phyloP scores from a whole-genome alignment of 2,113 vertebrate species.

The Ellobius talpinus region DNA sequence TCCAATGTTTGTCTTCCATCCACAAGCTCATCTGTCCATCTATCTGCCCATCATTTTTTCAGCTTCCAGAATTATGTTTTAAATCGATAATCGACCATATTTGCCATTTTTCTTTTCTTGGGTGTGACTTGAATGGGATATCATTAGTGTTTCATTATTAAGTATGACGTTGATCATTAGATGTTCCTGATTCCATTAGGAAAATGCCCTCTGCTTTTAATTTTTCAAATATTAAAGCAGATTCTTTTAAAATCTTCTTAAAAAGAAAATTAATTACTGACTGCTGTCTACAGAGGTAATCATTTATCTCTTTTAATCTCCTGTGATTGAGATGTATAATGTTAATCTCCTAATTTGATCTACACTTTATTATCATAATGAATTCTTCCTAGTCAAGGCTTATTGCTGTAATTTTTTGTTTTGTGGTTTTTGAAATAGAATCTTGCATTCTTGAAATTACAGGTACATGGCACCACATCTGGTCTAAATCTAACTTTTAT shows the following conservation, averaged over 20 bases:
- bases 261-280: background rate
- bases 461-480: background rate
- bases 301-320: background rate
- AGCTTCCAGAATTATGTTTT: slow-evolving; percentile 1
- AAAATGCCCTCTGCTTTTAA: background rate
- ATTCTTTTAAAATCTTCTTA: background rate
- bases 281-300: slow-evolving; percentile 16
- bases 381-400: slow-evolving; percentile 45
- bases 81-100: background rate
- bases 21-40: background rate
- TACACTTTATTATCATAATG: slow-evolving; percentile 31
- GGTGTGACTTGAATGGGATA: background rate
- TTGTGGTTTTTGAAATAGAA: background rate
- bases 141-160: background rate
- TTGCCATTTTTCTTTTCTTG: background rate
- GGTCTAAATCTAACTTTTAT: background rate
- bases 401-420: background rate
- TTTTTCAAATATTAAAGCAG: slow-evolving; percentile 44
- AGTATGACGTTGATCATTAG: background rate
- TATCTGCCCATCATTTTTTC: background rate
- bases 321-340: background rate
- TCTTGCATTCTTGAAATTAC: background rate
- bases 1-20: background rate
- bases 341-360: slow-evolving; percentile 20
- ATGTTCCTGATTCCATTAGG: background rate